These are phyloP conservation scores for Augiades crinisus DNA, from an alignment of 2,888 invertebrate genomes.

Conservation along the genomic window DNA sequence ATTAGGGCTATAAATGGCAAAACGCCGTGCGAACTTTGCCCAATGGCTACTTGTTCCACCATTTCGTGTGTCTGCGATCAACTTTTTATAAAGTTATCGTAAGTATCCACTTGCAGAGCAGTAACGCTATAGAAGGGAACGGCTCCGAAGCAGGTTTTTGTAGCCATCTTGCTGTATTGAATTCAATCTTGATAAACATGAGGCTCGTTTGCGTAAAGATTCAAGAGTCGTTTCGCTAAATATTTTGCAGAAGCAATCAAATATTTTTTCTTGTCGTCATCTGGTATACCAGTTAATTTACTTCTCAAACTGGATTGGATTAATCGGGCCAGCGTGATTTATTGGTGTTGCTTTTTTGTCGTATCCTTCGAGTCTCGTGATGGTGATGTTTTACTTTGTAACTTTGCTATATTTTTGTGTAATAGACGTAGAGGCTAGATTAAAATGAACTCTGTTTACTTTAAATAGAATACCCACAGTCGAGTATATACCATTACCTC, in stretches of 20 bases:
- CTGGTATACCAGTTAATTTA: background rate
- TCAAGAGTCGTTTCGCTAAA: constrained; percentile 43
- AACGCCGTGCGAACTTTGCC: constrained; percentile 59
- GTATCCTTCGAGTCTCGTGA: too few species aligned
- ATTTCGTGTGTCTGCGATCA: constrained; percentile 67
- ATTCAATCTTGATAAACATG: constrained; percentile 63
- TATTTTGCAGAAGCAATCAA: constrained; percentile 28
- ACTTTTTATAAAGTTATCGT: constrained; percentile 68
- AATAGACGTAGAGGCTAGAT: too few species aligned
- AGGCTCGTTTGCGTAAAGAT: constrained; percentile 54
- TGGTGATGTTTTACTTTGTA: too few species aligned
- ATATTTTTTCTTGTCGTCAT: constrained; percentile 25
- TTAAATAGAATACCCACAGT: too few species aligned
- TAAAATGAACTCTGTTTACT: too few species aligned
- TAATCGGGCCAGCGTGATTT: constrained; percentile 14
- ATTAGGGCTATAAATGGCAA: constrained; percentile 58
- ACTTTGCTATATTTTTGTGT: too few species aligned
- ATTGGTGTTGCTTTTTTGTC: constrained; percentile 9
- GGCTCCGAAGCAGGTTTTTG: constrained; percentile 61
- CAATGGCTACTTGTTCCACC: constrained; percentile 57
- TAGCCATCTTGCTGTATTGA: constrained; percentile 55
- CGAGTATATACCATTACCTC: too few species aligned
- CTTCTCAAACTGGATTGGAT: constrained; percentile 6
- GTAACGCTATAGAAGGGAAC: constrained; percentile 58
- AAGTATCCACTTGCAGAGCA: constrained; percentile 64